Base-by-base conservation (phyloP, 2,888 invertebrate species). In the Geotrupes spiniger region DNA sequence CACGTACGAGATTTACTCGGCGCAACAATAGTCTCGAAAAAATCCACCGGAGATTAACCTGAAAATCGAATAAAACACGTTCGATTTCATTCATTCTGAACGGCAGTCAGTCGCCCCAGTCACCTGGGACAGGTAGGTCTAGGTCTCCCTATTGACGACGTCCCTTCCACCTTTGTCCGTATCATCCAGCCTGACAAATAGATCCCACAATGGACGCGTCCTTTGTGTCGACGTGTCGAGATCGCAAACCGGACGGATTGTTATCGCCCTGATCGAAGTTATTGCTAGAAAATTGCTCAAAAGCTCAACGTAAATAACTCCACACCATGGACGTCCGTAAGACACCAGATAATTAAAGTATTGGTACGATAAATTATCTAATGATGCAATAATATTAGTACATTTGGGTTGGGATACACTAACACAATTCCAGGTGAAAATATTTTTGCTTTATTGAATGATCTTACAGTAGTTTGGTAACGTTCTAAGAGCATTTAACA, bases 151-250 rank as follows among this genome's bases (percentile, higher is more conserved):
- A 46, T 46, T 46, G 46, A 46, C 40, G 46, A 40, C 31, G 17
- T n/a, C n/a, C n/a, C n/a, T n/a, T n/a, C 17, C 31, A 33, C 59
- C 57, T 62, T 63, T 61, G 60, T 60, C 58, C 52, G 42, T 49
- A 47, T 50, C 56, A 55, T 58, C 59, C 56, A 52, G 54, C 56
- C 57, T 63, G 65, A 66, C 65, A 67, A 67, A 67, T 67, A 65
- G 63, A 58, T 56, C 55, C 49, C 53, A 65, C 65, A 66, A 67
- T 63, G 59, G 58, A 57, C 57, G 59, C 55, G 57, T 59, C 58
- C 59, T 58, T 64, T 65, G 63, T 64, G 56, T 49, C 46, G 52
- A 62, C 63, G 64, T 65, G 65, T 63, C 63, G 61, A 62, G 58
- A 54, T 59, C 58, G 58, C 58, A 58, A 59, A 61, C 54, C 57